These are phyloP conservation scores for Ericerus pela DNA, from an alignment of 1,140 invertebrate genomes.

Conservation along the genomic window DNA sequence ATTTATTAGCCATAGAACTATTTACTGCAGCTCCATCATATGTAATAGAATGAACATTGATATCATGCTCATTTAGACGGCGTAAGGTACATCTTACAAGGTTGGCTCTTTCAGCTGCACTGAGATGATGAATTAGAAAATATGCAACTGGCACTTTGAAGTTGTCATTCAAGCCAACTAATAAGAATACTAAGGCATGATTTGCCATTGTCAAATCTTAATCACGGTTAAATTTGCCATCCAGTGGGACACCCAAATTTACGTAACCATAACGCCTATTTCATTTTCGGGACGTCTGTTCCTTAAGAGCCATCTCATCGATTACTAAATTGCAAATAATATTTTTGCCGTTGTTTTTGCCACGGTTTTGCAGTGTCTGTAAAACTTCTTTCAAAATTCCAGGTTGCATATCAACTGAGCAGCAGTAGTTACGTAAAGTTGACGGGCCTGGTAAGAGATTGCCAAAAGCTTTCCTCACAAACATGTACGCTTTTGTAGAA, in stretches of 20 bases:
- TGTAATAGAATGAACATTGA: background rate
- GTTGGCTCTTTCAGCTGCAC: constrained; percentile 7
- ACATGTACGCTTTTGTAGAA: background rate
- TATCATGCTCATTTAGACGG: background rate
- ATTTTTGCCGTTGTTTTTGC: no score
- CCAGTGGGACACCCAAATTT: background rate
- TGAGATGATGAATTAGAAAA: constrained; percentile 9
- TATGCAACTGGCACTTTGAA: constrained; percentile 17
- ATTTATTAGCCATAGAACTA: background rate
- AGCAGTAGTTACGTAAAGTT: background rate
- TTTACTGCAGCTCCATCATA: constrained; percentile 13
- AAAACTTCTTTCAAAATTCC: constrained; percentile 6
- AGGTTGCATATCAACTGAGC: background rate
- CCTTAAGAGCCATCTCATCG: background rate
- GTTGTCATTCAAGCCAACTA: constrained; percentile 8
- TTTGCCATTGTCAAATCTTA: background rate
- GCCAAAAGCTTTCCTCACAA: background rate
- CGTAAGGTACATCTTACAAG: background rate
- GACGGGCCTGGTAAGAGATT: background rate
- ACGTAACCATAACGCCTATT: background rate
- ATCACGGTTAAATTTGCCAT: background rate
- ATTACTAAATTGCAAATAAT: background rate
- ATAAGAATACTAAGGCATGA: constrained; percentile 11
- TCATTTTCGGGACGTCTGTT: background rate
- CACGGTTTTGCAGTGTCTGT: background rate